Percentiles rank a stretch among this genome's conserved stretches.
Evolutionary conservation across 2,888 invertebrate species (phyloP).

Genomic region (Chrysotoxum bicinctum): DNA sequence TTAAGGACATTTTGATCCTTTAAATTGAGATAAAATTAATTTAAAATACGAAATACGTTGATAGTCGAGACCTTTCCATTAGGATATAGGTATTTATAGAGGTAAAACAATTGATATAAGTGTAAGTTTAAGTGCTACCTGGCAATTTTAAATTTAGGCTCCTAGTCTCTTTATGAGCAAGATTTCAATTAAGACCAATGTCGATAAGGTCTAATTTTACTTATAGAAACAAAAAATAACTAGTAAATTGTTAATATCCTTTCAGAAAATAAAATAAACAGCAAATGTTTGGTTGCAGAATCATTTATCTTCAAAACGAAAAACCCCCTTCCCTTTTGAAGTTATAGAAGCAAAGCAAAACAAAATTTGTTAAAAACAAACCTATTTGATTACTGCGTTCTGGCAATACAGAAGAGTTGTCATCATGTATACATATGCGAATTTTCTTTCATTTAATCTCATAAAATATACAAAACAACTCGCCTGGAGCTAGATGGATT

Average conservation of each 20-base stretch:
- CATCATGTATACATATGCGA: background rate
- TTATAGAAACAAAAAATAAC: too few species aligned
- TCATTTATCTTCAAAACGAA: background rate
- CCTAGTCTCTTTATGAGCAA: too few species aligned
- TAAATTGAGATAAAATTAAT: too few species aligned
- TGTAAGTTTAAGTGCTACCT: too few species aligned
- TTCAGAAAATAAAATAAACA: background rate
- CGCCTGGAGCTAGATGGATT: background rate
- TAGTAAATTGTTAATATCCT: background rate
- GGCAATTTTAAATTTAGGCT: too few species aligned
- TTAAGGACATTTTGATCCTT: too few species aligned
- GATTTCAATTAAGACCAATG: too few species aligned
- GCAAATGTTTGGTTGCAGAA: background rate
- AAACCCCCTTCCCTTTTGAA: background rate
- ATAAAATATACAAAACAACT: slow-evolving; percentile 21
- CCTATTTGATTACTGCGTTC: slow-evolving; percentile 3
- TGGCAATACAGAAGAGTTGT: background rate
- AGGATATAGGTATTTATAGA: too few species aligned
- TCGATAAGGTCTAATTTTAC: too few species aligned
- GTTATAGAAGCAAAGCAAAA: background rate
- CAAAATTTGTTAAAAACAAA: slow-evolving; percentile 22
- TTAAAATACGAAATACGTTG: too few species aligned
- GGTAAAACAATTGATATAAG: too few species aligned
- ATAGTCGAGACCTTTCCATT: too few species aligned
- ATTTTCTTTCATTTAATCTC: background rate